Conservation (phyloP, 2,888 invertebrate genomes). For the Bembecia ichneumoniformis region DNA sequence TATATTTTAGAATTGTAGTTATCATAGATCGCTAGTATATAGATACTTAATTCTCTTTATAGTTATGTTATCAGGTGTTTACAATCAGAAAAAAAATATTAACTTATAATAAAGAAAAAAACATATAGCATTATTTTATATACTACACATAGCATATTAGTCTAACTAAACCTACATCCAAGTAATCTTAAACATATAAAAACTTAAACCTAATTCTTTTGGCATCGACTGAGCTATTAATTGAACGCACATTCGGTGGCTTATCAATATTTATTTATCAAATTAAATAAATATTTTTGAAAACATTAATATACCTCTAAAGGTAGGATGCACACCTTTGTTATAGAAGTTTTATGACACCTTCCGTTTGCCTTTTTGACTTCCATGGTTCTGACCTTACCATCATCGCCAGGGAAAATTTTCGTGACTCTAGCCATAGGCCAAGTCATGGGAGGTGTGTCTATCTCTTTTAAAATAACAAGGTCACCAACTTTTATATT, state of each 20-base stretch:
- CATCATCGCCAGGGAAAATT: constrained; percentile 1
- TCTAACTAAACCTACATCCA: neutral
- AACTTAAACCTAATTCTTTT: neutral
- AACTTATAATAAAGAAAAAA: too few species aligned
- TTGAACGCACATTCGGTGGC: neutral
- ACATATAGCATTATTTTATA: neutral
- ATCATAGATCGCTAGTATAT: neutral
- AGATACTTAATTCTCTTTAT: neutral
- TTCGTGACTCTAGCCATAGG: constrained; percentile 2
- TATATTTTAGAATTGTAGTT: too few species aligned
- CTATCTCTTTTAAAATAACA: constrained; percentile 4
- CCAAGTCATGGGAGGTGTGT: constrained; percentile 2
- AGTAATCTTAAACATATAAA: neutral
- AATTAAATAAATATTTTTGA: too few species aligned
- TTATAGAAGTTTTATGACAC: neutral
- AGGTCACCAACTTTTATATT: constrained; percentile 1
- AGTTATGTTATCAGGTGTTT: neutral
- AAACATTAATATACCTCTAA: neutral
- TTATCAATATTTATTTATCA: neutral
- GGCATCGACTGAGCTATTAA: neutral
- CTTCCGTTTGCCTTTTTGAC: constrained; percentile 1
- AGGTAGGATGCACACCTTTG: neutral
- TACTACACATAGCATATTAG: neutral
- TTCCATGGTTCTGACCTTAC: constrained; percentile 2
- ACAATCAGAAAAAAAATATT: neutral